These are phyloP conservation scores for Antitype chi DNA, from an alignment of 2,888 invertebrate genomes.

Conservation along the genomic window DNA sequence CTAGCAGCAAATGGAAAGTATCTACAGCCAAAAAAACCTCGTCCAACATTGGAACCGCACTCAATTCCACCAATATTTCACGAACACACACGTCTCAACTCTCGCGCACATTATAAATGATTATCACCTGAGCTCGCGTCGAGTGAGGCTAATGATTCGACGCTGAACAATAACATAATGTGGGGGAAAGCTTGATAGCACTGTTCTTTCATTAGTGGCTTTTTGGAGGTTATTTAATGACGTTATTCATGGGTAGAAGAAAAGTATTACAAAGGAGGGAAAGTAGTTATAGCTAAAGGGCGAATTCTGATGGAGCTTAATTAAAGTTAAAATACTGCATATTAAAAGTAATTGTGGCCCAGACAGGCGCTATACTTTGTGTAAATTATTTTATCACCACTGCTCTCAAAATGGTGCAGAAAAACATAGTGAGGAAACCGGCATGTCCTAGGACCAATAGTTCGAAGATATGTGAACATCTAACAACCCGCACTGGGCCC, in stretches of 20 bases:
- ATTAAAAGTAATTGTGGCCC: no score
- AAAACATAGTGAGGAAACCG: no score
- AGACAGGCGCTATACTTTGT: no score
- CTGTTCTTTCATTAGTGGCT: conserved; percentile 50
- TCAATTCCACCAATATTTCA: conserved; percentile 72
- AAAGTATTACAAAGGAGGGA: not conserved
- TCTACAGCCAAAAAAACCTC: not conserved
- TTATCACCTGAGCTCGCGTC: conserved; percentile 70
- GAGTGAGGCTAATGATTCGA: conserved; percentile 78
- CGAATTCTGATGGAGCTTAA: not conserved
- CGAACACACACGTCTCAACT: conserved; percentile 58
- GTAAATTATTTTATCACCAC: no score
- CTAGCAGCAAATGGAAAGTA: no score
- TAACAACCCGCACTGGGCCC: no score
- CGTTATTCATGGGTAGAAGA: not conserved
- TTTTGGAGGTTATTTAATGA: conserved; percentile 17
- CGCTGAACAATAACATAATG: conserved; percentile 74
- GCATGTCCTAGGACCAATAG: no score
- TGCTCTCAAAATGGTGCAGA: no score
- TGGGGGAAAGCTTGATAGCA: conserved; percentile 61
- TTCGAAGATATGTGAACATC: no score
- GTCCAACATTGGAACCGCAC: conserved; percentile 46
- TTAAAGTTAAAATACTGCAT: not conserved
- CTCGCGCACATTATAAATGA: conserved; percentile 80
- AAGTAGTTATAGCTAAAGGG: not conserved